These are phyloP conservation scores for Calliopsis andreniformis DNA, from an alignment of 1,140 invertebrate genomes.

Conservation along the genomic window DNA sequence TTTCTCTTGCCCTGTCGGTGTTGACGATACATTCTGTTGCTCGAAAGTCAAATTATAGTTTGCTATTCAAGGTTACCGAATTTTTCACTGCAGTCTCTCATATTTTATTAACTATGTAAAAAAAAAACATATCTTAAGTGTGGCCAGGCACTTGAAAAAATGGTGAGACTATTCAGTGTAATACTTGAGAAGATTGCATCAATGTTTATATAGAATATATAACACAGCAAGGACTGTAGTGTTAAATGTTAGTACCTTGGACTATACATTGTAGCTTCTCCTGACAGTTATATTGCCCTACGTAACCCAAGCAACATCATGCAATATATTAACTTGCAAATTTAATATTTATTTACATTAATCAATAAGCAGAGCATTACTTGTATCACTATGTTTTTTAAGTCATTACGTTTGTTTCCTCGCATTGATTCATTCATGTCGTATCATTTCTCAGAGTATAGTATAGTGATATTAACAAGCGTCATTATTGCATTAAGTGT, in stretches of 20 bases:
- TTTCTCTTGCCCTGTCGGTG: constrained; percentile 75
- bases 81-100: constrained; percentile 67
- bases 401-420: constrained; percentile 67
- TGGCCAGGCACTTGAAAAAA: constrained; percentile 2
- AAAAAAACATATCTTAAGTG: constrained; percentile 12
- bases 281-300: constrained; percentile 58
- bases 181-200: not conserved
- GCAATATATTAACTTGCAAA: constrained; percentile 66
- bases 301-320: constrained; percentile 65
- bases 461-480: constrained; percentile 59
- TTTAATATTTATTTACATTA: constrained; percentile 69
- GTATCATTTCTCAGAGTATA: constrained; percentile 70
- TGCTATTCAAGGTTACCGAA: constrained; percentile 67
- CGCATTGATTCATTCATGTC: constrained; percentile 69
- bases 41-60: constrained; percentile 72
- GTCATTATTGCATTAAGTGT: constrained; percentile 49
- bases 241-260: constrained; percentile 67
- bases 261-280: constrained; percentile 58
- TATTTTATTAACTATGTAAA: constrained; percentile 18
- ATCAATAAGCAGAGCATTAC: constrained; percentile 64
- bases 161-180: not conserved
- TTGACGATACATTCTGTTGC: constrained; percentile 73
- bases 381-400: constrained; percentile 69
- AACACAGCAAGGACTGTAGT: constrained; percentile 60
- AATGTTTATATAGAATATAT: constrained; percentile 1